Evolutionary conservation across 2,888 invertebrate genomes (phyloP).

Genomic region (Chironomus tentans): DNA sequence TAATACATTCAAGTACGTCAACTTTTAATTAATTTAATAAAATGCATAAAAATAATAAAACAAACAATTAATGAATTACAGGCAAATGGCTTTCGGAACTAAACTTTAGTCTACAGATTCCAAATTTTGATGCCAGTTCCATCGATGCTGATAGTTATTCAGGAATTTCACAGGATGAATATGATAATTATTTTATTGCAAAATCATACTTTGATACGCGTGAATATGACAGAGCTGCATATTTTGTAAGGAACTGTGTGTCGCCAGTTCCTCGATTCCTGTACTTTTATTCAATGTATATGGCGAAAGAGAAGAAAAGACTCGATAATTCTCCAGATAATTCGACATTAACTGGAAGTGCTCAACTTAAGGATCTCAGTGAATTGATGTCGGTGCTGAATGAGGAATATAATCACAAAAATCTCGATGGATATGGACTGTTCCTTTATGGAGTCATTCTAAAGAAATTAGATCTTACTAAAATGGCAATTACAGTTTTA

Average conservation of each 20-base stretch:
- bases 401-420: conserved; percentile 48
- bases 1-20: conserved; percentile 49
- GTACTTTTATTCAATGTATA: conserved; percentile 74
- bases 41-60: neutral
- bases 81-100: conserved; percentile 86
- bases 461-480: conserved; percentile 72
- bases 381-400: conserved; percentile 50
- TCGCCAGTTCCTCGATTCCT: conserved; percentile 70
- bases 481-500: conserved; percentile 69
- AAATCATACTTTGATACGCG: conserved; percentile 84
- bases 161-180: conserved; percentile 43
- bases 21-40: neutral
- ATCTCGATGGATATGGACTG: conserved; percentile 76
- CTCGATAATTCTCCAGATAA: conserved; percentile 69
- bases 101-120: conserved; percentile 63
- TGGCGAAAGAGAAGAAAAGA: conserved; percentile 84
- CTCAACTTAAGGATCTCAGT: conserved; percentile 43
- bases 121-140: conserved; percentile 43
- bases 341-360: conserved; percentile 40
- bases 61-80: conserved; percentile 35
- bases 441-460: conserved; percentile 87
- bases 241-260: conserved; percentile 62
- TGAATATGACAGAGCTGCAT: conserved; percentile 80
- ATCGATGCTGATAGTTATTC: conserved; percentile 32
- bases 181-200: conserved; percentile 66